These are phyloP conservation scores for Eremobia ochroleuca DNA, from an alignment of 2,888 invertebrate species.

Conservation along the genomic window DNA sequence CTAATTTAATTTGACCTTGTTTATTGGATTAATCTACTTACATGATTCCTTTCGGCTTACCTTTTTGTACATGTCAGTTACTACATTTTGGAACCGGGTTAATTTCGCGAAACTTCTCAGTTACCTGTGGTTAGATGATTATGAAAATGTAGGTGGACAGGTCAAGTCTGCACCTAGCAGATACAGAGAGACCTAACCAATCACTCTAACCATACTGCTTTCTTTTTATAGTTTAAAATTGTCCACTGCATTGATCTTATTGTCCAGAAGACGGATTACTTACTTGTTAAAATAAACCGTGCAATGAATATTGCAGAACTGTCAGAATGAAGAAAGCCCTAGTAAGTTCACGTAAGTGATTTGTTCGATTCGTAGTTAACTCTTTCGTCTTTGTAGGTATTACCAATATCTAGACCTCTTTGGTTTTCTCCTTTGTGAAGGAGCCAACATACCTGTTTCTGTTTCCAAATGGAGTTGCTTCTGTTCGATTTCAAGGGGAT, in stretches of 20 bases:
- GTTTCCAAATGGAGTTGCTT: background rate
- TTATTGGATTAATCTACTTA: too few relatives aligned
- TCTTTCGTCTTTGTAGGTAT: background rate
- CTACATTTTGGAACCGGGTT: background rate
- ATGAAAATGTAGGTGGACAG: background rate
- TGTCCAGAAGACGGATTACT: background rate
- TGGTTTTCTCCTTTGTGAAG: background rate
- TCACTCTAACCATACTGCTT: background rate
- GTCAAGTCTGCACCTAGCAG: background rate
- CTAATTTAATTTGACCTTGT: too few relatives aligned
- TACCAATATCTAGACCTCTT: background rate
- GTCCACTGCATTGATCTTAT: constrained; percentile 2
- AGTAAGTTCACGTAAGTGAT: background rate
- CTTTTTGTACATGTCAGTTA: background rate
- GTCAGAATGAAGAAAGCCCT: background rate
- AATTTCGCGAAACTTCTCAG: background rate
- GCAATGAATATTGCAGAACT: background rate
- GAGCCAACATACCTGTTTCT: background rate
- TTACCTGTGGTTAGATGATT: background rate
- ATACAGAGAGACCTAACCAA: background rate
- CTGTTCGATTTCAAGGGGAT: background rate
- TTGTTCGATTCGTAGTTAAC: background rate
- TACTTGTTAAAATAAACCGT: background rate
- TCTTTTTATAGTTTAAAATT: background rate
- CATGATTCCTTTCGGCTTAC: background rate